Percentiles rank a stretch among this genome's conserved stretches.
Evolutionary conservation across 2,113 vertebrate genomes (phyloP).

Genomic region (Scartelaos histophorus): DNA sequence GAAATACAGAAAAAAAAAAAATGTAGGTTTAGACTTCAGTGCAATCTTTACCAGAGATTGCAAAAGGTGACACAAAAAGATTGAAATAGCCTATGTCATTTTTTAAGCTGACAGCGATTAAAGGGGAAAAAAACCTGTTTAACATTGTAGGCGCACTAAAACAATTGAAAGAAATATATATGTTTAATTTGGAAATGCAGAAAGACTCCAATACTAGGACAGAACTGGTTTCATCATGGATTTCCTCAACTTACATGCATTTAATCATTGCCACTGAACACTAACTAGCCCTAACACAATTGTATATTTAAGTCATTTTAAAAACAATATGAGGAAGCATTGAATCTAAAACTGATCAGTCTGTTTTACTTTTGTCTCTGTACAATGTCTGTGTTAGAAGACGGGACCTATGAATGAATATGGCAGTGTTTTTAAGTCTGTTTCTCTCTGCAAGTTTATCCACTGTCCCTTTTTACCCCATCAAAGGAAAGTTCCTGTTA

Average conservation of each 20-base stretch:
- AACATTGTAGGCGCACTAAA: background rate
- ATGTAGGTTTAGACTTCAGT: slow-evolving; percentile 11
- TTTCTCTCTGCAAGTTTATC: background rate
- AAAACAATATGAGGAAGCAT: too few species aligned
- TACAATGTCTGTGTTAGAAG: background rate
- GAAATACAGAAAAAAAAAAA: background rate
- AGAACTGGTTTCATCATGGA: too few species aligned
- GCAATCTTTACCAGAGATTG: slow-evolving; percentile 5
- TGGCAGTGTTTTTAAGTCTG: background rate
- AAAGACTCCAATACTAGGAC: too few species aligned
- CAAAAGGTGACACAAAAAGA: background rate
- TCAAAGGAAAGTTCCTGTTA: background rate
- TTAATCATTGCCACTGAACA: too few species aligned
- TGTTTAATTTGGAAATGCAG: background rate
- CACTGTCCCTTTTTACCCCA: background rate
- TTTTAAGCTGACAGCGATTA: background rate
- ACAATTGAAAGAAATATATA: background rate
- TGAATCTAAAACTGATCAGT: too few species aligned
- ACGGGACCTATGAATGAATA: background rate
- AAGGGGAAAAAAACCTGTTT: background rate
- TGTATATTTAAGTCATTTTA: too few species aligned
- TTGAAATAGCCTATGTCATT: background rate
- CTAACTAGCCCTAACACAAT: too few species aligned
- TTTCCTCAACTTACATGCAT: too few species aligned
- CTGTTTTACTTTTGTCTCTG: background rate